phyloP scores from a whole-genome alignment of 2,888 invertebrate genomes.

The Nipponacmea schrenckii region DNA sequence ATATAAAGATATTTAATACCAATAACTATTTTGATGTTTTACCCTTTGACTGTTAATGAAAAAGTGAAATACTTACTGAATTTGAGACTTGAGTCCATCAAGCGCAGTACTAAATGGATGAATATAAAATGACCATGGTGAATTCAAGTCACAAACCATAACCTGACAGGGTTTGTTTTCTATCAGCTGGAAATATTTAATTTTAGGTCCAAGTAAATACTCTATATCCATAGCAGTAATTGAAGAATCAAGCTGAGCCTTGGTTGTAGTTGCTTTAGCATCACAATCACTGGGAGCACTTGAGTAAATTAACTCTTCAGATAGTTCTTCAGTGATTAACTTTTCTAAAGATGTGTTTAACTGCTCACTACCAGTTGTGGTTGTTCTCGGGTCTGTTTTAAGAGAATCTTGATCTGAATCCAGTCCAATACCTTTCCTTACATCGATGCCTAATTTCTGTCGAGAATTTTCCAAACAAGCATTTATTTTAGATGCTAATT shows the following conservation, averaged over 20 bases:
- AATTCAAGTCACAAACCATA: conserved; percentile 40
- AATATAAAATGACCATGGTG: conserved; percentile 54
- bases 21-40: too few relatives aligned
- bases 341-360: neutral
- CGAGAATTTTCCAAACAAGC: neutral
- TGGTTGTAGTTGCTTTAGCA: neutral
- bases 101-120: conserved; percentile 35
- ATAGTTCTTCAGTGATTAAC: neutral
- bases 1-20: too few relatives aligned
- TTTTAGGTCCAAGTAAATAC: neutral
- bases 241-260: neutral
- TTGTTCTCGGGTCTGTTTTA: neutral
- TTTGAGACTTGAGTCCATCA: conserved; percentile 38
- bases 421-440: neutral
- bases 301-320: too few relatives aligned
- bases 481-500: neutral
- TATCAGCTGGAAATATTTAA: conserved; percentile 14
- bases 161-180: conserved; percentile 33
- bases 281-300: neutral
- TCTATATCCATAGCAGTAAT: neutral
- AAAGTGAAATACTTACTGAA: conserved; percentile 35
- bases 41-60: too few relatives aligned
- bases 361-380: too few relatives aligned
- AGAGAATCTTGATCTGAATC: neutral
- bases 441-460: neutral